These are phyloP conservation scores for Equus przewalskii DNA, from an alignment of 2,113 vertebrate genomes.

Conservation along the genomic window DNA sequence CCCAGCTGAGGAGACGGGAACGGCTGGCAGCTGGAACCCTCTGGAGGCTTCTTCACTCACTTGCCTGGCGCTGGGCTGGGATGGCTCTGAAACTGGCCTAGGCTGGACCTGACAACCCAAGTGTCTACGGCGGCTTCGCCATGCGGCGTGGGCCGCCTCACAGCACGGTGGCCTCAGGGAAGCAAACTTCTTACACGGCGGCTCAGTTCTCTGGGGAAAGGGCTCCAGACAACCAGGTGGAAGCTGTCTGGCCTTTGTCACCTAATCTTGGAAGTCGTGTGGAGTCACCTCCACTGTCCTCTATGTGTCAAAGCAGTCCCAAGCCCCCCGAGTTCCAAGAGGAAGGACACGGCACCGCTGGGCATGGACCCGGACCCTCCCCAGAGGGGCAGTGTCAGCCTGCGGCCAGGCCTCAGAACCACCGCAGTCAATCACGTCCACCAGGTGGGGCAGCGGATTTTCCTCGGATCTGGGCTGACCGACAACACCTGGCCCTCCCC, in stretches of 20 bases:
- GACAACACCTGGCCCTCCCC: background rate
- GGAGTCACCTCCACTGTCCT: background rate
- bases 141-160: background rate
- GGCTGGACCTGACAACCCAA: background rate
- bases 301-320: background rate
- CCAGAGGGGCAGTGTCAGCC: too few species aligned
- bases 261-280: background rate
- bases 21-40: background rate
- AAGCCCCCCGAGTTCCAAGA: background rate
- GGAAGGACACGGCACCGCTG: background rate
- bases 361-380: background rate
- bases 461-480: background rate
- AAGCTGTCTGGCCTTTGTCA: background rate
- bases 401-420: background rate
- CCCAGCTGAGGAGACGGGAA: background rate
- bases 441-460: background rate
- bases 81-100: background rate
- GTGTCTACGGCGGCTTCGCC: background rate
- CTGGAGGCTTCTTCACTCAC: background rate
- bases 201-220: background rate
- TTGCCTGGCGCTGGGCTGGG: background rate
- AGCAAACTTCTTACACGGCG: background rate
- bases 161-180: background rate
- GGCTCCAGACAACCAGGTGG: background rate
- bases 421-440: background rate